Percentiles rank a stretch among this genome's conserved stretches.
phyloP scores from a whole-genome alignment of 2,113 vertebrate genomes.

The Microcebus tavaratra region DNA sequence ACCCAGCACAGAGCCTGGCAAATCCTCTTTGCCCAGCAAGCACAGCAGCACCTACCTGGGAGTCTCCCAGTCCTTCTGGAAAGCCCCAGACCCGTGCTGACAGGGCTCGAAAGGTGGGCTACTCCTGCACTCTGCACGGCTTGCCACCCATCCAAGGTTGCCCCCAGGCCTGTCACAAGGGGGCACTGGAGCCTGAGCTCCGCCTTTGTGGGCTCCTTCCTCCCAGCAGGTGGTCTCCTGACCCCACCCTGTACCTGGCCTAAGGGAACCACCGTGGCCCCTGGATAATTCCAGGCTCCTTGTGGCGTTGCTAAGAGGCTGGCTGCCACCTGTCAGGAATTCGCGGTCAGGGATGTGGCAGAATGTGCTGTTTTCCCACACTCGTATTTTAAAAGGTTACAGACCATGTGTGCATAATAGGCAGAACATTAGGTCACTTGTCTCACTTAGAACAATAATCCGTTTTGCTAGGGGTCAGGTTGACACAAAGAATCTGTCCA shows the following conservation, averaged over 20 bases:
- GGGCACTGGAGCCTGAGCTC: not conserved
- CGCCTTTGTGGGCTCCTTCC: not conserved
- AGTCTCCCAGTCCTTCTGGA: not conserved
- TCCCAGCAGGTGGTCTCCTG: not conserved
- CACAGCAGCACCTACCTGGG: rapidly evolving
- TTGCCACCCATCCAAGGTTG: not conserved
- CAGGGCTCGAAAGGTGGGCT: rapidly evolving
- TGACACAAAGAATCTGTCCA: conserved; percentile 90
- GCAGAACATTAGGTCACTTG: conserved; percentile 92
- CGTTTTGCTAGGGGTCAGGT: conserved; percentile 91
- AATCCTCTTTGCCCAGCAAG: not conserved
- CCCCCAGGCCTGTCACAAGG: not conserved
- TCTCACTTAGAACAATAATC: conserved; percentile 94
- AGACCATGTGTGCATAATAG: conserved; percentile 92
- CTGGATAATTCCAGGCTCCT: conserved; percentile 85
- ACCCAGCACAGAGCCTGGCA: rapidly evolving
- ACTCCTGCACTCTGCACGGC: rapidly evolving
- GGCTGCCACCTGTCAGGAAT: conserved; percentile 92
- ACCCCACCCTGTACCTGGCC: conserved; percentile 60
- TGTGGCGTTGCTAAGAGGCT: conserved; percentile 91
- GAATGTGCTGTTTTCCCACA: conserved; percentile 92
- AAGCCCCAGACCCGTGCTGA: not conserved
- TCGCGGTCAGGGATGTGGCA: conserved; percentile 81
- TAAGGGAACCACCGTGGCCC: conserved; percentile 61
- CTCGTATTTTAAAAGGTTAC: conserved; percentile 92